These are phyloP conservation scores for Byasa hedistus DNA, from an alignment of 2,888 invertebrate species.

Conservation along the genomic window DNA sequence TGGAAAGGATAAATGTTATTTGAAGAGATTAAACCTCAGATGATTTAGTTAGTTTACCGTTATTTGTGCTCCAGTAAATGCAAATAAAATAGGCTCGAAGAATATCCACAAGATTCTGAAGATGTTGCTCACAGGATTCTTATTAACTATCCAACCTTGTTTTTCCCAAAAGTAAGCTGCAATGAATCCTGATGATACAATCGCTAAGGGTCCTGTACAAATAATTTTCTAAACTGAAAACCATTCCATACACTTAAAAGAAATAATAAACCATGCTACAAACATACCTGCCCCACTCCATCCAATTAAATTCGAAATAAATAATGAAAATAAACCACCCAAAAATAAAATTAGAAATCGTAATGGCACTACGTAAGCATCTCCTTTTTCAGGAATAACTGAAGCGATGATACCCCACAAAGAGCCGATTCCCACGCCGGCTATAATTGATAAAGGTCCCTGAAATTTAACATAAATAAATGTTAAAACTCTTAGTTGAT, in stretches of 20 bases:
- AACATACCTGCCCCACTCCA: conserved; percentile 79
- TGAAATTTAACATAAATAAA: conserved; percentile 44
- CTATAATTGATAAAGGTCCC: conserved; percentile 84
- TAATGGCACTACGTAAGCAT: conserved; percentile 83
- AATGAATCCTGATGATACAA: conserved; percentile 86
- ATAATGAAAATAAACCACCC: conserved; percentile 87
- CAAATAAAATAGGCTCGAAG: conserved; percentile 93
- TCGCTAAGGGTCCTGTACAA: conserved; percentile 83
- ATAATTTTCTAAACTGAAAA: background rate
- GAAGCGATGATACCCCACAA: conserved; percentile 86
- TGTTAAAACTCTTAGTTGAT: background rate
- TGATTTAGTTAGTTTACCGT: conserved; percentile 67
- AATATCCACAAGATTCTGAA: conserved; percentile 92
- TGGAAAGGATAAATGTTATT: too few species aligned
- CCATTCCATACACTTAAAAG: background rate
- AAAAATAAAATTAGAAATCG: conserved; percentile 85
- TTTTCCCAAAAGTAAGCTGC: conserved; percentile 85
- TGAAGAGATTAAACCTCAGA: background rate
- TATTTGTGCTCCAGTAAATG: conserved; percentile 92
- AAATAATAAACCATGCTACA: background rate
- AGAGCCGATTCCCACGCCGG: conserved; percentile 85
- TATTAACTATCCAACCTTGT: conserved; percentile 87
- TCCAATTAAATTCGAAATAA: conserved; percentile 86
- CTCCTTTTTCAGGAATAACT: conserved; percentile 85
- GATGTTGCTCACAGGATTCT: conserved; percentile 86